Conservation (phyloP, 1,140 invertebrate species). For the Thaumetopoea pityocampa region DNA sequence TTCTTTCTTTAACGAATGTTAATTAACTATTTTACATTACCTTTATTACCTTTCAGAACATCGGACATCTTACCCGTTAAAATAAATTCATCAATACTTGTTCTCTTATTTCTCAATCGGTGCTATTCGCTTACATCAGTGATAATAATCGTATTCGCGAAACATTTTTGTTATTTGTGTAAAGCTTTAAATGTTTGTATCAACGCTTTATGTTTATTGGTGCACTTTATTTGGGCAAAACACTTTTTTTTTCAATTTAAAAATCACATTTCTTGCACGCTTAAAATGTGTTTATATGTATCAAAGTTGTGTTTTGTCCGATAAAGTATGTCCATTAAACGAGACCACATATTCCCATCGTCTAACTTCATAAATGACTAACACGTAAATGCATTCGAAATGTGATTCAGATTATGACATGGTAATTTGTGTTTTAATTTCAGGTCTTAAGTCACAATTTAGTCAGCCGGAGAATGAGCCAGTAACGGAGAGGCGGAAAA, state of each 20-base stretch:
- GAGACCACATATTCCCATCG: slow-evolving; percentile 58
- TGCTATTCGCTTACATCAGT: slow-evolving; percentile 10
- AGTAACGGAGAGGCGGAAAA: slow-evolving; percentile 47
- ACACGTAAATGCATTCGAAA: neutral
- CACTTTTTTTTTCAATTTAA: too few species aligned
- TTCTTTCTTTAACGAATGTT: too few species aligned
- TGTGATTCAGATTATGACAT: neutral
- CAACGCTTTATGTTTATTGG: slow-evolving; percentile 11
- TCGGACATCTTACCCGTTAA: too few species aligned
- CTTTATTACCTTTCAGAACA: too few species aligned
- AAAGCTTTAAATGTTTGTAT: slow-evolving; percentile 28
- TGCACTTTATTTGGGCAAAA: slow-evolving; percentile 9
- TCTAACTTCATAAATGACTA: slow-evolving; percentile 13
- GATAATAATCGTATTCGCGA: too few species aligned
- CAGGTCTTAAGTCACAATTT: slow-evolving; percentile 24
- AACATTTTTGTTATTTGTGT: slow-evolving; percentile 5
- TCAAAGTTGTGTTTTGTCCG: neutral
- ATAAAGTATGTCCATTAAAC: slow-evolving; percentile 11
- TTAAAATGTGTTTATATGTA: slow-evolving; percentile 1
- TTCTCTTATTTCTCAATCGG: slow-evolving; percentile 9
- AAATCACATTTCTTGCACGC: neutral
- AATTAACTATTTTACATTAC: too few species aligned
- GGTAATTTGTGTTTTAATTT: slow-evolving; percentile 1
- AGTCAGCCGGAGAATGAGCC: slow-evolving; percentile 22
- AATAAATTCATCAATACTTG: too few species aligned